Evolutionary conservation across 2,113 vertebrate genomes (phyloP).

Genomic region (Corythornis madagascariensis): DNA sequence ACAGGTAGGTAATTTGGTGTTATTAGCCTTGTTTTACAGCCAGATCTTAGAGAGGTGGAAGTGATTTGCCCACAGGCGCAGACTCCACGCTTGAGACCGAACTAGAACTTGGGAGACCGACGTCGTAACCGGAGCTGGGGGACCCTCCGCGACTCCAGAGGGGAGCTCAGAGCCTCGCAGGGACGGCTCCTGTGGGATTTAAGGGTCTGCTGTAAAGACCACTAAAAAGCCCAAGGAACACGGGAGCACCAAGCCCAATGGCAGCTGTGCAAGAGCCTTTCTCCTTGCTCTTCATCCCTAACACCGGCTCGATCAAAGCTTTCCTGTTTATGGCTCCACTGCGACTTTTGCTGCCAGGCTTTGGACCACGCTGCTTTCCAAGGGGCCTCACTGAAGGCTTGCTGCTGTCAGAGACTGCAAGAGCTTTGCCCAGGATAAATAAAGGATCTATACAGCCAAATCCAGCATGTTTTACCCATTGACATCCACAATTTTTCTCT

Average conservation of each 20-base stretch:
- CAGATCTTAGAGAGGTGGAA: conserved; percentile 54
- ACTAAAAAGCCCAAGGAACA: neutral
- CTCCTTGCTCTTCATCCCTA: neutral
- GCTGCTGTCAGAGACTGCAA: neutral
- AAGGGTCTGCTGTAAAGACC: neutral
- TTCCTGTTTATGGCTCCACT: neutral
- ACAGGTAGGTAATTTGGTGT: conserved; percentile 63
- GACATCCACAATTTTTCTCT: neutral
- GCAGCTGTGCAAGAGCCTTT: neutral
- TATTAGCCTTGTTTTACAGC: conserved; percentile 64
- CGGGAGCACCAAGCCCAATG: neutral
- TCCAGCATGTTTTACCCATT: fast-evolving
- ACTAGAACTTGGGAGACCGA: neutral
- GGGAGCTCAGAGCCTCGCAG: neutral
- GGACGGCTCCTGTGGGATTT: neutral
- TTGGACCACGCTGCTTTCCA: neutral
- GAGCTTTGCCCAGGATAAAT: neutral
- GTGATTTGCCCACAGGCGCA: conserved; percentile 65
- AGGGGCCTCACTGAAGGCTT: neutral
- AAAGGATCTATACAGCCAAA: neutral
- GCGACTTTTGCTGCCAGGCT: neutral
- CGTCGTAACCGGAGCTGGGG: neutral
- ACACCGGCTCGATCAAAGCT: neutral
- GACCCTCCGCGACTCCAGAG: neutral
- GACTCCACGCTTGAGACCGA: neutral